These are phyloP conservation scores for Augochlorella aurata DNA, from an alignment of 2,888 invertebrate genomes.

Conservation along the genomic window DNA sequence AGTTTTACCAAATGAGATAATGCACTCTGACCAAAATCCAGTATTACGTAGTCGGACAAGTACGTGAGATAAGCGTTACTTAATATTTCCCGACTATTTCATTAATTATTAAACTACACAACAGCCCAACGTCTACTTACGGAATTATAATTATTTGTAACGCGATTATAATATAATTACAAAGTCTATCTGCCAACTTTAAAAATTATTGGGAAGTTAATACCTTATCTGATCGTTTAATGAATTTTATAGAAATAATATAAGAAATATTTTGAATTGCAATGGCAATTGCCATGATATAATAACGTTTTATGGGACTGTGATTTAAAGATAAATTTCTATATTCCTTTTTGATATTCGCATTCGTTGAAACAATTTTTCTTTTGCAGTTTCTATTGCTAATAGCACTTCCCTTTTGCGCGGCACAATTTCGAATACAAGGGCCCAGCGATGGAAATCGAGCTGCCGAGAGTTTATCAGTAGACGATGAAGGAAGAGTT, in stretches of 20 bases:
- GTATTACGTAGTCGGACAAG: slow-evolving; percentile 11
- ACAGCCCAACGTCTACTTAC: neutral
- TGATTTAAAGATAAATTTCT: no score
- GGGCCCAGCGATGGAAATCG: slow-evolving; percentile 80
- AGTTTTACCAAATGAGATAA: slow-evolving; percentile 34
- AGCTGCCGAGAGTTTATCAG: slow-evolving; percentile 77
- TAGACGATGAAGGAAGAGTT: slow-evolving; percentile 78
- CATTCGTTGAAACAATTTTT: neutral
- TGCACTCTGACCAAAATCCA: neutral
- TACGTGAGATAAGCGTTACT: neutral
- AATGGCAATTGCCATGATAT: no score
- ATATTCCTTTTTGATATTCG: no score
- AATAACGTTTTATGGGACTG: no score
- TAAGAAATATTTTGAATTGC: no score
- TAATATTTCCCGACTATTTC: neutral
- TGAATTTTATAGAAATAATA: no score
- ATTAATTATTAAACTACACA: neutral
- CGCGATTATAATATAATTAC: no score
- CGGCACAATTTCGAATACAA: slow-evolving; percentile 78
- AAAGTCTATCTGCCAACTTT: no score
- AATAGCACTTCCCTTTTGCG: slow-evolving; percentile 73
- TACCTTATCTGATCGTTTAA: no score
- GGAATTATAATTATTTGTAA: no score
- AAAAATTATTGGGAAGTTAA: no score
- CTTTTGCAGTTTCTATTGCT: slow-evolving; percentile 71